Evolutionary conservation across 2,888 invertebrate species (phyloP), one percentile per base, ranked within the genome.

Genomic region (Watsonalla binaria): DNA sequence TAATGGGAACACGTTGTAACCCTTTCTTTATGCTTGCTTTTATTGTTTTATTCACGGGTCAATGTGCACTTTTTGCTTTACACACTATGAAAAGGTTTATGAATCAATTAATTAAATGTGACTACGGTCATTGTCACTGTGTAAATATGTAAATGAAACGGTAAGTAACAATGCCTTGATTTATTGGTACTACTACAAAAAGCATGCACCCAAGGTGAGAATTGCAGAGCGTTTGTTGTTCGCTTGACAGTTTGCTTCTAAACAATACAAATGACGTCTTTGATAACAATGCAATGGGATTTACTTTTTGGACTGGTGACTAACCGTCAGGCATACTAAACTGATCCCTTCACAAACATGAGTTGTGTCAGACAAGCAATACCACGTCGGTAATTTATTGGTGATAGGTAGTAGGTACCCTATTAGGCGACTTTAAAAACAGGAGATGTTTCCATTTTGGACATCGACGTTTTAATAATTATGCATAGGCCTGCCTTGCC

Each of bases 81-180:
- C 72, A 70, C 5, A 76, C 80, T 81, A 78, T 83, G 79, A 83
- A 86, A 86, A 83, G 86, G 80, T 87, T 90, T 89, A 87, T 87
- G 83, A 86, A 87, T 89, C 90, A 90, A 90, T 90, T 90, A 90
- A 90, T 90, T 90, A 90, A 88, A 90, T 81, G 90, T 84, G 80
- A 82, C 76, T 76, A 84, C 86, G 89, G 89, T 88, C 87, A 86
- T 89, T 89, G 90, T 90, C 82, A 76, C 74, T 80, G 75, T 82
- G 81, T 82, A 87, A 89, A 90, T 90, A 90, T 90, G 90, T 76
- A 84, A 88, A 90, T 90, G 79, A 82, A 79, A 68, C 60, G 67
- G 76, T 68, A 68, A 70, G 65, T 78, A 89, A 89, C 90, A 90
- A 89, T 80, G 83, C 76, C 60, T 66, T 90, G 90, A 90, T 90